Evolutionary conservation across 2,888 invertebrate genomes (phyloP).

Genomic region (Cephus pygmeus): DNA sequence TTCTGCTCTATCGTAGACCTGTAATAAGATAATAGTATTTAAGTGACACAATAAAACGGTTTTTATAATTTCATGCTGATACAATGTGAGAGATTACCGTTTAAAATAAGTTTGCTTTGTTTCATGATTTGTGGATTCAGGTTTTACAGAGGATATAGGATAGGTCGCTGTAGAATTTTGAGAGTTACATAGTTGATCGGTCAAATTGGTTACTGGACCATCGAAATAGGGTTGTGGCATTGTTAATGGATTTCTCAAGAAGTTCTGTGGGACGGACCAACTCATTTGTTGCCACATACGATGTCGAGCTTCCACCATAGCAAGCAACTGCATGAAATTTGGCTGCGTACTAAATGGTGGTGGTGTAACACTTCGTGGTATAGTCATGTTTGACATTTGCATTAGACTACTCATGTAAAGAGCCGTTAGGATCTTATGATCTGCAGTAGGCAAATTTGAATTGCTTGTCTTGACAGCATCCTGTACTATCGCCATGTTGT

Average conservation of each 20-base stretch:
- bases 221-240: slow-evolving; percentile 49
- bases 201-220: slow-evolving; percentile 37
- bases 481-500: slow-evolving; percentile 57
- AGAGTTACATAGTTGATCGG: slow-evolving; percentile 55
- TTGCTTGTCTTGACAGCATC: slow-evolving; percentile 53
- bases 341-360: slow-evolving; percentile 42
- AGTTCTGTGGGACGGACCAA: slow-evolving; percentile 56
- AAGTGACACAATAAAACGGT: not conserved
- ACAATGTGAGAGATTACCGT: slow-evolving; percentile 46
- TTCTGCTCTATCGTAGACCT: slow-evolving; percentile 72
- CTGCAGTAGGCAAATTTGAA: slow-evolving; percentile 50
- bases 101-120: slow-evolving; percentile 57
- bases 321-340: slow-evolving; percentile 59
- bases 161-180: slow-evolving; percentile 51
- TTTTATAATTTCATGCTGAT: not conserved
- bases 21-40: slow-evolving; percentile 35
- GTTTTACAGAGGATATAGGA: slow-evolving; percentile 53
- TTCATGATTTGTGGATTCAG: slow-evolving; percentile 48
- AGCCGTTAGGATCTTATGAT: slow-evolving; percentile 63
- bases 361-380: slow-evolving; percentile 43
- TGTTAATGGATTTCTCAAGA: slow-evolving; percentile 50
- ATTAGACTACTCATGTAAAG: slow-evolving; percentile 64
- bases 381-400: slow-evolving; percentile 59
- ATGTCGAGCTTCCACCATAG: slow-evolving; percentile 58
- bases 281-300: slow-evolving; percentile 62